Percentiles rank a stretch among this genome's conserved stretches.
These are phyloP conservation scores for Macaca fascicularis DNA, from an alignment of 2,113 vertebrate species.

Conservation along the genomic window DNA sequence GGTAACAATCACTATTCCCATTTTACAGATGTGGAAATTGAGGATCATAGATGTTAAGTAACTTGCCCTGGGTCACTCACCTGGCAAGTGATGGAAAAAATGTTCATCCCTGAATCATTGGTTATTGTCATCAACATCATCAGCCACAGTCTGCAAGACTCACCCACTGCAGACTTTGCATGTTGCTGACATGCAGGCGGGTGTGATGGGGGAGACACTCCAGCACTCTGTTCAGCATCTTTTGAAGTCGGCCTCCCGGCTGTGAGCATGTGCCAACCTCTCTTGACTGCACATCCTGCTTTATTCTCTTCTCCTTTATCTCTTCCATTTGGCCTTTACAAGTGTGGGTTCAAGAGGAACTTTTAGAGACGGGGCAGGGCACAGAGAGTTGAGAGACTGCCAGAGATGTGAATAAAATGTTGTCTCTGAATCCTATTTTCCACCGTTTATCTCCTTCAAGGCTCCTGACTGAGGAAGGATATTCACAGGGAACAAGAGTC, in stretches of 20 bases:
- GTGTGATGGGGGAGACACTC: fast-evolving
- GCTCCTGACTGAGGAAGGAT: background rate
- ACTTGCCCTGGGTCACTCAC: background rate
- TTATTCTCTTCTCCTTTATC: background rate
- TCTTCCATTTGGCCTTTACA: background rate
- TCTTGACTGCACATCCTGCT: background rate
- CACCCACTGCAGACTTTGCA: background rate
- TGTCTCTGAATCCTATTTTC: background rate
- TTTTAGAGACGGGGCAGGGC: background rate
- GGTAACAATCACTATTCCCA: background rate
- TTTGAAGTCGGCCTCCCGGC: background rate
- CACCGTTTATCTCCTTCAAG: background rate
- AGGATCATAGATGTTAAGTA: background rate
- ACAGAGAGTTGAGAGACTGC: background rate
- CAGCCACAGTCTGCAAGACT: background rate
- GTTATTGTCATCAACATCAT: background rate
- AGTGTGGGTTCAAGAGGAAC: background rate
- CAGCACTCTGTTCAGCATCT: fast-evolving
- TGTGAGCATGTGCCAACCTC: background rate
- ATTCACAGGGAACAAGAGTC: background rate
- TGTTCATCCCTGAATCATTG: background rate
- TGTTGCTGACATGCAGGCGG: background rate
- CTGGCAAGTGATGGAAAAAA: background rate
- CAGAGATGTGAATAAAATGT: background rate
- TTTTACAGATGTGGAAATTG: background rate